phyloP scores from a whole-genome alignment of 2,888 invertebrate genomes.

The Osedax frankpressi region DNA sequence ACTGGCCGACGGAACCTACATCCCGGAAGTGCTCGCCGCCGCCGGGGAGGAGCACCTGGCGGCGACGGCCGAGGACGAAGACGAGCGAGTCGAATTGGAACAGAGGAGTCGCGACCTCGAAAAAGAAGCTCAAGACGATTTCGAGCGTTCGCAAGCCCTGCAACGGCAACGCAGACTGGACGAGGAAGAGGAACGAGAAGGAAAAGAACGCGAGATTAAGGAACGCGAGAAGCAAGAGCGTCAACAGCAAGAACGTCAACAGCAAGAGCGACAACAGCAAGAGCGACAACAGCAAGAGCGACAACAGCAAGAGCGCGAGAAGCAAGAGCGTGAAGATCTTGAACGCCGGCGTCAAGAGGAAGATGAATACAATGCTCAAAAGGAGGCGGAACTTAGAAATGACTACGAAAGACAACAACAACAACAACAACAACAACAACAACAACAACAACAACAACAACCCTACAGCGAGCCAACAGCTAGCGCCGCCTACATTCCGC shows the following conservation, averaged over 20 bases:
- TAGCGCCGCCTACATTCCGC: background rate
- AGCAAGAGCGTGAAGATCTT: background rate
- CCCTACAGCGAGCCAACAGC: background rate
- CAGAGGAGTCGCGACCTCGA: background rate
- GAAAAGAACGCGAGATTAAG: background rate
- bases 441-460: background rate
- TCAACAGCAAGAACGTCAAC: background rate
- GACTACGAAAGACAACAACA: background rate
- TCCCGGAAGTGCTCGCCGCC: background rate
- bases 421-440: background rate
- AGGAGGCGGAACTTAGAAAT: background rate
- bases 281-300: background rate
- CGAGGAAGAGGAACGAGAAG: background rate
- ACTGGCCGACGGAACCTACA: background rate
- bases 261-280: background rate
- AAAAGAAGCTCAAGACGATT: background rate
- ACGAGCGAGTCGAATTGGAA: background rate
- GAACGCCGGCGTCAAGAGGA: background rate
- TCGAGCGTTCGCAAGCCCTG: background rate
- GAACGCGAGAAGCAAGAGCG: background rate
- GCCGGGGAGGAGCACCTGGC: background rate
- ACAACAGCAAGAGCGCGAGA: background rate
- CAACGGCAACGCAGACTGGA: background rate
- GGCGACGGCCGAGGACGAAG: background rate
- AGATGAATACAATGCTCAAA: background rate